These are phyloP conservation scores for Gordius sp. DNA, from an alignment of 2,888 invertebrate species.

Conservation along the genomic window DNA sequence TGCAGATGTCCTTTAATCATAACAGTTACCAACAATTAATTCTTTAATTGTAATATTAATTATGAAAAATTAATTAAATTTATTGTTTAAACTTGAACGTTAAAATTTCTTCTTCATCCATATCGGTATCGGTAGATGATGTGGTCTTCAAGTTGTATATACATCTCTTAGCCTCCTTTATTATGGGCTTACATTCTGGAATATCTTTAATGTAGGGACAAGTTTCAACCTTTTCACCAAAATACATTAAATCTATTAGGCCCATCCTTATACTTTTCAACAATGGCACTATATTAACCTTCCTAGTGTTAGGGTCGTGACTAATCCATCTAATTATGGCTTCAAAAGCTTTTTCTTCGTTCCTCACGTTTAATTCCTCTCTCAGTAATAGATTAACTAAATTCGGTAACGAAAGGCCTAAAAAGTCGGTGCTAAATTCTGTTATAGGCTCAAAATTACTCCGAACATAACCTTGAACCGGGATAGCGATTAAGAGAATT, in stretches of 20 bases:
- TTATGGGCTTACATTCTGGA: background rate
- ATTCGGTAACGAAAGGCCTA: slow-evolving; percentile 37
- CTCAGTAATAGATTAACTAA: slow-evolving; percentile 40
- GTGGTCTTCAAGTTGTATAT: background rate
- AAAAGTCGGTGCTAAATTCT: slow-evolving; percentile 40
- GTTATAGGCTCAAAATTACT: background rate
- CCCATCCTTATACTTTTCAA: slow-evolving; percentile 42
- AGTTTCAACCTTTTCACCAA: background rate
- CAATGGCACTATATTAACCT: slow-evolving; percentile 36
- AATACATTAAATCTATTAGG: slow-evolving; percentile 24
- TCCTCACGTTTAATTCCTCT: slow-evolving; percentile 44
- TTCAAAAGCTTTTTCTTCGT: slow-evolving; percentile 37
- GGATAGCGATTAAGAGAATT: no score
- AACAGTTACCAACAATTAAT: no score
- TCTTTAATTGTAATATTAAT: no score
- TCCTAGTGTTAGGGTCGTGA: slow-evolving; percentile 35
- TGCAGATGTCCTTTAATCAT: no score
- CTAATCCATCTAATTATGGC: slow-evolving; percentile 46
- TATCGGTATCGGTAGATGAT: no score
- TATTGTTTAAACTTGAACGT: no score
- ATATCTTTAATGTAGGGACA: slow-evolving; percentile 2
- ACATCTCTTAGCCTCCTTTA: background rate
- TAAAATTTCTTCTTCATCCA: no score
- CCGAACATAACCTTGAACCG: slow-evolving; percentile 28
- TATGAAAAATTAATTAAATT: no score